phyloP scores from a whole-genome alignment of 2,797 vertebrate species.

The Diceros bicornis region DNA sequence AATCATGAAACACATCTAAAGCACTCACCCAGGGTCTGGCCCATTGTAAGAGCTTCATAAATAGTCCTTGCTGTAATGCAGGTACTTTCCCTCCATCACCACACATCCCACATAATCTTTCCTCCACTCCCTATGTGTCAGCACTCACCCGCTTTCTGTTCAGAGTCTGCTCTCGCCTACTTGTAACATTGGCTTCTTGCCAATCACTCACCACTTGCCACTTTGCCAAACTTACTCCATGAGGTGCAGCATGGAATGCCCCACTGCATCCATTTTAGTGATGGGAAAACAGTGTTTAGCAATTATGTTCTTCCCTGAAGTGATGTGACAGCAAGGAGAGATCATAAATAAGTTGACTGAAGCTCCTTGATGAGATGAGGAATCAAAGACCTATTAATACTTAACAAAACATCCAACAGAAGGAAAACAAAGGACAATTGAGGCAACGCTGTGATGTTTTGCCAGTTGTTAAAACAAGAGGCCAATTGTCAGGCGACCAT shows the following conservation, averaged over 20 bases:
- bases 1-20: neutral
- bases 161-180: neutral
- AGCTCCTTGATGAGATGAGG: neutral
- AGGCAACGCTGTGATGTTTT: slow-evolving; percentile 25
- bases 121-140: neutral
- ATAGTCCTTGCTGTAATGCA: neutral
- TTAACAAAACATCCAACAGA: slow-evolving; percentile 43
- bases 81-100: neutral
- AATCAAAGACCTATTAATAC: slow-evolving; percentile 62
- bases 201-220: neutral
- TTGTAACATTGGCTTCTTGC: neutral
- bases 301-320: slow-evolving; percentile 14
- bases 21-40: neutral
- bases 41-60: neutral
- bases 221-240: neutral
- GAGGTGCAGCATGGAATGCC: neutral
- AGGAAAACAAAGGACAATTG: slow-evolving; percentile 61
- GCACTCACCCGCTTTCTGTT: neutral
- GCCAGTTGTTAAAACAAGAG: slow-evolving; percentile 64
- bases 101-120: neutral
- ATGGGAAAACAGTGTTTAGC: neutral
- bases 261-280: neutral
- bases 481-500: neutral
- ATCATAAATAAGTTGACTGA: neutral
- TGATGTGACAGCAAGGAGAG: neutral